Evolutionary conservation across 2,888 invertebrate genomes (phyloP).

Genomic region (Drosophila falleni): DNA sequence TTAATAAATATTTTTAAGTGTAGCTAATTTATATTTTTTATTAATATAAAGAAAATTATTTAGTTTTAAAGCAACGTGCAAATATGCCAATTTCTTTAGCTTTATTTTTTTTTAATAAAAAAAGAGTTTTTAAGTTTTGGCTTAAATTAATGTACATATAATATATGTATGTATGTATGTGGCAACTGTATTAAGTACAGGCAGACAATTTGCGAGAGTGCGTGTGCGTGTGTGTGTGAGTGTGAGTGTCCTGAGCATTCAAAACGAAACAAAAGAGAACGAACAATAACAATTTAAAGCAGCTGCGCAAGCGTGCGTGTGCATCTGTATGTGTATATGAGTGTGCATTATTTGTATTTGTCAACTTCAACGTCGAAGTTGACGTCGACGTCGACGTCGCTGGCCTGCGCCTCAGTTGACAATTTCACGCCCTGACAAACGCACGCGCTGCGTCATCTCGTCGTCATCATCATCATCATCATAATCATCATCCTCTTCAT

Average conservation of each 20-base stretch:
- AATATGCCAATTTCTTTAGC: too few species aligned
- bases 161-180: background rate
- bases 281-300: conserved; percentile 55
- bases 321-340: conserved; percentile 5
- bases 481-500: background rate
- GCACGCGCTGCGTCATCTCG: conserved; percentile 47
- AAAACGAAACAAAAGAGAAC: conserved; percentile 41
- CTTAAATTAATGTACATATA: too few species aligned
- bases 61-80: too few species aligned
- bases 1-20: too few species aligned
- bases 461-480: conserved; percentile 24
- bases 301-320: conserved; percentile 46
- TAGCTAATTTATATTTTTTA: too few species aligned
- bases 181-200: background rate
- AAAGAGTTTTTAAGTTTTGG: too few species aligned
- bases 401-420: conserved; percentile 50
- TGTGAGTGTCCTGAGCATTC: conserved; percentile 44
- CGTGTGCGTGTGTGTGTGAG: conserved; percentile 8
- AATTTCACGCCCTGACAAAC: conserved; percentile 62
- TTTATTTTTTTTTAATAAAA: too few species aligned
- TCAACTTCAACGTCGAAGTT: conserved; percentile 9
- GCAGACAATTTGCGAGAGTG: background rate
- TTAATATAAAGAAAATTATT: too few species aligned
- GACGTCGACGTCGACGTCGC: conserved; percentile 12
- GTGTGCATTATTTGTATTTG: conserved; percentile 32